phyloP scores from a whole-genome alignment of 1,140 invertebrate genomes.

The Cataglyphis hispanica region DNA sequence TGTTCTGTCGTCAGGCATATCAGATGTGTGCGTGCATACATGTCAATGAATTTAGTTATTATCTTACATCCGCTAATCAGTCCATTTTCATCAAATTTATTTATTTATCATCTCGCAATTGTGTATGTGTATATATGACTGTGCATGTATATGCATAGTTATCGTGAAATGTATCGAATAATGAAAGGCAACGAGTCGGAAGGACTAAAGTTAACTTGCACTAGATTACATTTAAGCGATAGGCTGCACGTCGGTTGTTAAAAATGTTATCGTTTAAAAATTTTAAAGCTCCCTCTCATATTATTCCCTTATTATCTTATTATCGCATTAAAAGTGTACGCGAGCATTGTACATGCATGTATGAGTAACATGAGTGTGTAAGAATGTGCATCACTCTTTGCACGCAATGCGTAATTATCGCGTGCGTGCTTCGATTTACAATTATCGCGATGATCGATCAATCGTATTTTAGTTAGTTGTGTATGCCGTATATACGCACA shows the following conservation, averaged over 20 bases:
- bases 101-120: constrained; percentile 25
- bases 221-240: constrained; percentile 51
- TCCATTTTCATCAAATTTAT: constrained; percentile 61
- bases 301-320: constrained; percentile 34
- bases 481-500: constrained; percentile 57
- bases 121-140: not conserved
- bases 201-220: constrained; percentile 45
- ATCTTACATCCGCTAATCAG: constrained; percentile 63
- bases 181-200: constrained; percentile 53
- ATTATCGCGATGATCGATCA: constrained; percentile 39
- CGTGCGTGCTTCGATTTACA: not conserved
- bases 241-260: constrained; percentile 22
- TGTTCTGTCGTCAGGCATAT: constrained; percentile 5
- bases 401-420: not conserved
- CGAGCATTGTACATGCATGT: not conserved
- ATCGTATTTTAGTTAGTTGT: constrained; percentile 10
- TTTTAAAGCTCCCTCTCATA: constrained; percentile 6
- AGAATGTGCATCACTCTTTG: constrained; percentile 17
- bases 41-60: constrained; percentile 61
- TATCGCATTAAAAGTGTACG: constrained; percentile 7
- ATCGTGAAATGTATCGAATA: constrained; percentile 43
- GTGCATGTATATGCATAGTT: not conserved
- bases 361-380: not conserved
- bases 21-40: not conserved
- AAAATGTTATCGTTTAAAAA: constrained; percentile 38